phyloP scores from a whole-genome alignment of 2,888 invertebrate species.

The Matsumyia berberina region DNA sequence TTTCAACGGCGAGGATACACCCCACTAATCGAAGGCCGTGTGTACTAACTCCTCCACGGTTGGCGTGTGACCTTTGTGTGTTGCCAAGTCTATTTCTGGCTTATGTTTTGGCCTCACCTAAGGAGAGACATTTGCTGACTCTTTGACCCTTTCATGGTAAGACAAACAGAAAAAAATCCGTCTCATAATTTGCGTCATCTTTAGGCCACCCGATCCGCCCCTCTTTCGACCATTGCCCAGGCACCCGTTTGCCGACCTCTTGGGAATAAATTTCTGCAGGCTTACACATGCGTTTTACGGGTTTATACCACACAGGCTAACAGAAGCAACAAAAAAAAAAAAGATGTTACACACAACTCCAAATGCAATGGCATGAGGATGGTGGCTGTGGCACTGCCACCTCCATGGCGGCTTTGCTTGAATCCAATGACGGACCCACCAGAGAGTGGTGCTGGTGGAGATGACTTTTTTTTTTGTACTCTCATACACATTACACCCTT shows the following conservation, averaged over 20 bases:
- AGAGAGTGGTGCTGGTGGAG: not conserved
- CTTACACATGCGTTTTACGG: constrained; percentile 71
- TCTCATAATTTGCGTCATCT: constrained; percentile 51
- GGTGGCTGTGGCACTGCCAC: constrained; percentile 24
- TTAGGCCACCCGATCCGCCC: constrained; percentile 5
- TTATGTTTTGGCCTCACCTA: constrained; percentile 4
- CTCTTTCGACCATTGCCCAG: not conserved
- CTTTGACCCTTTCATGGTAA: constrained; percentile 13
- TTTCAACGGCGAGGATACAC: constrained; percentile 39
- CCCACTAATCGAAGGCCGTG: constrained; percentile 37
- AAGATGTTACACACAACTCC: constrained; percentile 24
- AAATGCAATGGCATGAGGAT: constrained; percentile 35
- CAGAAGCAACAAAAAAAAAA: constrained; percentile 15
- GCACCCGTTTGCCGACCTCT: constrained; percentile 21
- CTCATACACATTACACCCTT: constrained; percentile 39
- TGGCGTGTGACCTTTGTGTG: constrained; percentile 37
- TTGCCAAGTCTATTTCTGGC: constrained; percentile 33
- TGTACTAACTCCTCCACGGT: constrained; percentile 30
- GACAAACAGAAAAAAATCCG: constrained; percentile 19
- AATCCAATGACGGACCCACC: constrained; percentile 34
- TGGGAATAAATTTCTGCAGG: constrained; percentile 42
- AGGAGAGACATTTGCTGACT: constrained; percentile 7
- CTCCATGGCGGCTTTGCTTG: constrained; percentile 13
- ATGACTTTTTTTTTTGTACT: constrained; percentile 19
- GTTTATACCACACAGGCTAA: constrained; percentile 29